Conservation (phyloP, 2,888 invertebrate genomes). For the Dasysyrphus albostriatus region DNA sequence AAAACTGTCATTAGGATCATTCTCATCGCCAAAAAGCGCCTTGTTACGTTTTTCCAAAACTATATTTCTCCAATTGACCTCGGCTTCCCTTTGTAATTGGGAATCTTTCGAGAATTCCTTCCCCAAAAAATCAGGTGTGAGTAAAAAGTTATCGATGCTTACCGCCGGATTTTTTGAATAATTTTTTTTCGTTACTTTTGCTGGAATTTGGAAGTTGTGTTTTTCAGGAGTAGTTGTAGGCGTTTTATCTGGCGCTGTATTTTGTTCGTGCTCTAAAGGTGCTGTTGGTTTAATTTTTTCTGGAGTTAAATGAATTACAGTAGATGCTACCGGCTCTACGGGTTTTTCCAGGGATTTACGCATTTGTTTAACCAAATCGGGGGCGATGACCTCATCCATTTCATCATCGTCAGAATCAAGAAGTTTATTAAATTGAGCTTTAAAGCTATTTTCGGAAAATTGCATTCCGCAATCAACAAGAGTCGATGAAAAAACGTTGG, state of each 20-base stretch:
- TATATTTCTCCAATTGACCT: slow-evolving; percentile 54
- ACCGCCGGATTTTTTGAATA: slow-evolving; percentile 3
- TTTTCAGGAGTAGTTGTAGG: background rate
- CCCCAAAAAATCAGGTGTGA: slow-evolving; percentile 58
- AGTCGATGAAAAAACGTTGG: slow-evolving; percentile 45
- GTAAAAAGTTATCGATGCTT: slow-evolving; percentile 46
- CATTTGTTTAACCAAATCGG: slow-evolving; percentile 49
- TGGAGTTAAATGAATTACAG: background rate
- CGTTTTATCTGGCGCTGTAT: background rate
- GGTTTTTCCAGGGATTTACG: slow-evolving; percentile 23
- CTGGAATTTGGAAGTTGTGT: background rate
- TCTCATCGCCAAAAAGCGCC: slow-evolving; percentile 35
- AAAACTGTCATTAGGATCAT: slow-evolving; percentile 10
- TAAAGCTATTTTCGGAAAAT: slow-evolving; percentile 52
- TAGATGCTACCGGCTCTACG: background rate
- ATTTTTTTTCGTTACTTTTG: background rate
- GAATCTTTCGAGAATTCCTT: slow-evolving; percentile 45
- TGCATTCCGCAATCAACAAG: slow-evolving; percentile 34
- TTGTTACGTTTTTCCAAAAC: slow-evolving; percentile 30
- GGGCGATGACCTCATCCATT: slow-evolving; percentile 62
- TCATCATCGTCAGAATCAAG: slow-evolving; percentile 70
- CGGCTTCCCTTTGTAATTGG: slow-evolving; percentile 41
- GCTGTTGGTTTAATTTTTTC: background rate
- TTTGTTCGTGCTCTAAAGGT: background rate
- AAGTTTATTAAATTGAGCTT: slow-evolving; percentile 55